phyloP scores from a whole-genome alignment of 2,113 vertebrate species.

The Cheirogaleus medius region DNA sequence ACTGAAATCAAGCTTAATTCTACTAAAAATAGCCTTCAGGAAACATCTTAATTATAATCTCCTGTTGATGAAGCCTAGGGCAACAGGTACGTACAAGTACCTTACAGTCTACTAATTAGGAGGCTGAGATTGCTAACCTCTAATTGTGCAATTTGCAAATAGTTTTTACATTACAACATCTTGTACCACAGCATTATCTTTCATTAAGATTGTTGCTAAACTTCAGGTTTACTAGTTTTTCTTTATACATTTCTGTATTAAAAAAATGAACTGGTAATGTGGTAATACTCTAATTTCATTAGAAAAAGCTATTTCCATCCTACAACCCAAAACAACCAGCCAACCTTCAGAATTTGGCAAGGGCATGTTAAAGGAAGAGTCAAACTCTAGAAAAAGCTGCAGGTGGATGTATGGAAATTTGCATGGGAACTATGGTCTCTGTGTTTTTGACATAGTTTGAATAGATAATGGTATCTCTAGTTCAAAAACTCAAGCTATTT shows the following conservation, averaged over 20 bases:
- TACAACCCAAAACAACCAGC: background rate
- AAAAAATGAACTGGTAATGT: background rate
- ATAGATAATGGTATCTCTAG: background rate
- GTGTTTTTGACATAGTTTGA: background rate
- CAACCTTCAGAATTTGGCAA: background rate
- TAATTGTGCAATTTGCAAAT: constrained; percentile 61
- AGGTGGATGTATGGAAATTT: background rate
- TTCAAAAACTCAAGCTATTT: background rate
- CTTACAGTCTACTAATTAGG: constrained; percentile 60
- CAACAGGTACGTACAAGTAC: constrained; percentile 44
- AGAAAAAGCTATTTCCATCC: background rate
- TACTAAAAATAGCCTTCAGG: constrained; percentile 58
- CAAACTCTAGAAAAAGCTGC: background rate
- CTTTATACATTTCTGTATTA: background rate
- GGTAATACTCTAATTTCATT: background rate
- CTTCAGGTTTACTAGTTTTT: constrained; percentile 33
- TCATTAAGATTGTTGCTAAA: constrained; percentile 20
- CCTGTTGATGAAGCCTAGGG: constrained; percentile 50
- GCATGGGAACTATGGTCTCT: background rate
- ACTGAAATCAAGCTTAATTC: constrained; percentile 63
- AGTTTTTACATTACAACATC: constrained; percentile 33
- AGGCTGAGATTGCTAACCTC: constrained; percentile 33
- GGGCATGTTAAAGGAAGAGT: background rate
- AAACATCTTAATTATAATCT: constrained; percentile 74
- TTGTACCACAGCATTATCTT: constrained; percentile 7